A percentile compares a stretch with the other conserved stretches of the same genome.
These are phyloP conservation scores for Chloroceryle aenea DNA, from an alignment of 2,113 vertebrate species.

Conservation along the genomic window DNA sequence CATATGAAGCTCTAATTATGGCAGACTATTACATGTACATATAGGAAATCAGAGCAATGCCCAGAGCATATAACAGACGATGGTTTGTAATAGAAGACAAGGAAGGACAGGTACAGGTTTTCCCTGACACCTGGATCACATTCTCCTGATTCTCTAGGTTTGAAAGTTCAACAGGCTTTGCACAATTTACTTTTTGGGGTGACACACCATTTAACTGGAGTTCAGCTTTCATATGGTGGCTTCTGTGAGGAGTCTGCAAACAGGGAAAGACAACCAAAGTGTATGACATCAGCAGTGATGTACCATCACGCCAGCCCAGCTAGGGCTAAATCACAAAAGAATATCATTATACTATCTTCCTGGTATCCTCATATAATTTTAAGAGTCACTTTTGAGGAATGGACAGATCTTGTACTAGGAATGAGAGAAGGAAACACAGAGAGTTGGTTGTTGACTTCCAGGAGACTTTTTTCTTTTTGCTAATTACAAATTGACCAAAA, in stretches of 20 bases:
- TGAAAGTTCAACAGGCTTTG: neutral
- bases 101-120: no score
- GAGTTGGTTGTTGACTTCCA: neutral
- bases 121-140: neutral
- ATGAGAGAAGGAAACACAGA: neutral
- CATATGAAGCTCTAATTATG: neutral
- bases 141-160: neutral
- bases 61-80: rapidly evolving
- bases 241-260: neutral
- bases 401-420: neutral
- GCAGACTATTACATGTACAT: neutral
- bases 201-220: neutral
- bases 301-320: neutral
- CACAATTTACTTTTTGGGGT: neutral
- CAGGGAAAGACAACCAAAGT: neutral
- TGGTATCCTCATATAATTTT: neutral
- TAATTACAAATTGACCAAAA: neutral
- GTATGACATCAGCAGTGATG: rapidly evolving
- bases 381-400: neutral
- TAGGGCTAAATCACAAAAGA: neutral
- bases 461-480: neutral
- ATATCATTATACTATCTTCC: rapidly evolving
- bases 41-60: neutral
- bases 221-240: neutral
- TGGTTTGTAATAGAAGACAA: neutral